Conservation (phyloP, 2,113 vertebrate genomes). For the Pollachius pollachius region DNA sequence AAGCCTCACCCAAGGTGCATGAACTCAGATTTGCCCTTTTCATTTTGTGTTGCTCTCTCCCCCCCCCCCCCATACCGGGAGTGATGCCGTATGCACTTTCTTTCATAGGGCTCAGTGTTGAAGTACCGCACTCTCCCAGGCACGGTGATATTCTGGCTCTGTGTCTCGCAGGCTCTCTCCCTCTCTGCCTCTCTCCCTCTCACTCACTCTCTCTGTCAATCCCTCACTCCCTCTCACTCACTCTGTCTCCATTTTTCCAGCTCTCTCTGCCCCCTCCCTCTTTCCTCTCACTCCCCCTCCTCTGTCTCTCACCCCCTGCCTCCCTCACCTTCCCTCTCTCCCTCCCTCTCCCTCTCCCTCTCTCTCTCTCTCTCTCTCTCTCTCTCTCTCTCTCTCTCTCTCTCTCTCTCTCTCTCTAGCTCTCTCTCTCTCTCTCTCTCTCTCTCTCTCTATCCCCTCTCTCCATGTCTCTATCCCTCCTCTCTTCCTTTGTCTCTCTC, state of each 20-base stretch:
- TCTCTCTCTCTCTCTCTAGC: too few relatives aligned
- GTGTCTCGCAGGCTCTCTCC: not conserved
- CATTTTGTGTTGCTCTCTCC: conserved; percentile 59
- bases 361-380: too few relatives aligned
- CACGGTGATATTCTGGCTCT: conserved; percentile 22
- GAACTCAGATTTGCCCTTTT: conserved; percentile 71
- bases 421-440: too few relatives aligned
- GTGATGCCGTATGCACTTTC: conserved; percentile 60
- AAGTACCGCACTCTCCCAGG: conserved; percentile 22
- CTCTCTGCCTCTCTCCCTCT: not conserved
- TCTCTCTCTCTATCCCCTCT: not conserved
- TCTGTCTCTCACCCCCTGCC: too few relatives aligned
- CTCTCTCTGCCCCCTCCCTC: not conserved
- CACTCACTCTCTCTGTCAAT: not conserved
- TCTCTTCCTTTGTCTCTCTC: too few relatives aligned
- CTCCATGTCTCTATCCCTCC: too few relatives aligned
- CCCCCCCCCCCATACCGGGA: conserved; percentile 19
- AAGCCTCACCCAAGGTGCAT: conserved; percentile 63
- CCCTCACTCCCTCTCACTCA: not conserved
- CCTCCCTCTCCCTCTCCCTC: too few relatives aligned
- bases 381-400: too few relatives aligned
- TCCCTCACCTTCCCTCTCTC: too few relatives aligned
- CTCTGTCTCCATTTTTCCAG: not conserved
- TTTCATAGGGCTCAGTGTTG: conserved; percentile 39
- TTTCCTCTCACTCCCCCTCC: too few relatives aligned